A percentile compares a stretch with the other conserved stretches of the same genome.
Conservation (phyloP, 2,113 vertebrate genomes). For the Cisticola juncidis region DNA sequence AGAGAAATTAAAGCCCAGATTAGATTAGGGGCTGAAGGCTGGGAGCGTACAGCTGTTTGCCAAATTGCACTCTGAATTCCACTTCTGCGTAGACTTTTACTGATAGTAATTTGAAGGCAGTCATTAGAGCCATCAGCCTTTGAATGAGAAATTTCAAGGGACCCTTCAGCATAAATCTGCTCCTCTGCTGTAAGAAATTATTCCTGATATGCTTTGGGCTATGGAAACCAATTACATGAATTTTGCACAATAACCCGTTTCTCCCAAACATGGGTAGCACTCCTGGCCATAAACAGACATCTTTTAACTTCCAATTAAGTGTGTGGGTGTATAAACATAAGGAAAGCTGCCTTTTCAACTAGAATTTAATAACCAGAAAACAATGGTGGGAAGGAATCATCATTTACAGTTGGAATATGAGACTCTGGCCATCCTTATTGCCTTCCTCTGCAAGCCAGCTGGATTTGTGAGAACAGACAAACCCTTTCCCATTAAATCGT, state of each 20-base stretch:
- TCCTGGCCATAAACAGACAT: not conserved
- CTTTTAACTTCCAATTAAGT: constrained; percentile 6
- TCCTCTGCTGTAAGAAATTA: constrained; percentile 13
- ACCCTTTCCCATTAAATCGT: not conserved
- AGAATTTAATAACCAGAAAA: constrained; percentile 2
- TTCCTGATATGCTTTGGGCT: constrained; percentile 44
- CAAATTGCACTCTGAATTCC: constrained; percentile 13
- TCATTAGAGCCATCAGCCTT: constrained; percentile 41
- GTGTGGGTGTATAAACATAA: not conserved
- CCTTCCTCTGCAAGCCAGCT: not conserved
- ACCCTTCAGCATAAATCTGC: constrained; percentile 37
- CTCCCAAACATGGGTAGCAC: not conserved
- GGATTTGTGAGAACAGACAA: not conserved
- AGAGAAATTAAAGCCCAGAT: constrained; percentile 32
- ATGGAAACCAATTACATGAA: constrained; percentile 35
- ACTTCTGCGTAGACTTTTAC: constrained; percentile 8
- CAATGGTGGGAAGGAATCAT: not conserved
- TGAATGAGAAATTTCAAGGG: constrained; percentile 60
- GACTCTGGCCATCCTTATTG: not conserved
- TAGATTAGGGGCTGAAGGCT: constrained; percentile 20
- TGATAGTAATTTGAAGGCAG: constrained; percentile 31
- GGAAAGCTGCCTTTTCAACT: not conserved
- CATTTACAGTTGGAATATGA: not conserved
- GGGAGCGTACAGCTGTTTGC: not conserved
- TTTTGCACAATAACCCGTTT: constrained; percentile 37